A percentile compares a stretch with the other conserved stretches of the same genome.
phyloP scores from a whole-genome alignment of 1,140 invertebrate species.

The Drosophila repleta region DNA sequence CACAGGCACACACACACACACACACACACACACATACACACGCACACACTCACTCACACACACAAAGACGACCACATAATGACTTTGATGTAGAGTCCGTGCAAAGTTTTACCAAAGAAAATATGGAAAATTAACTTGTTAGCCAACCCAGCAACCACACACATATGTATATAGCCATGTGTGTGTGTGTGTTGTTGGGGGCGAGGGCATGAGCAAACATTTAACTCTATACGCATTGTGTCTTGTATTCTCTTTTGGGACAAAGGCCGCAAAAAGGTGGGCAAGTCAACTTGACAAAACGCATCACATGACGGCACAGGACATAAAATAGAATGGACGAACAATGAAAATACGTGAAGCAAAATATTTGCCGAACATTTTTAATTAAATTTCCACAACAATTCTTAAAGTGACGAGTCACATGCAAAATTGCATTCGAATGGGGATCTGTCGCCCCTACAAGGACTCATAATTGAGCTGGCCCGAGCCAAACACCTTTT shows the following conservation, averaged over 20 bases:
- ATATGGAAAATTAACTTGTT: constrained; percentile 82
- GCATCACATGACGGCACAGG: constrained; percentile 30
- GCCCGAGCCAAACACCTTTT: constrained; percentile 48
- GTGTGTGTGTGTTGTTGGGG: constrained; percentile 18
- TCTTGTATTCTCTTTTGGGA: constrained; percentile 71
- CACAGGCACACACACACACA: constrained; percentile 19
- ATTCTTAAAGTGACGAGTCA: constrained; percentile 34
- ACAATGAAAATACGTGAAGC: background rate
- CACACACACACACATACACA: constrained; percentile 15
- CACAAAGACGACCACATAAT: constrained; percentile 39
- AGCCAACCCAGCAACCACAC: constrained; percentile 48
- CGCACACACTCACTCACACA: constrained; percentile 7
- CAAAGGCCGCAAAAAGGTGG: constrained; percentile 70
- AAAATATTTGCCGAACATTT: constrained; percentile 61
- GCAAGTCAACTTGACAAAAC: constrained; percentile 70
- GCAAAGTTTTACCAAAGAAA: constrained; percentile 73
- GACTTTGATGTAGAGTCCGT: constrained; percentile 48
- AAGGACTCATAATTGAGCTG: constrained; percentile 22
- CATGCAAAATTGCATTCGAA: constrained; percentile 56
- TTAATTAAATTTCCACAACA: constrained; percentile 63
- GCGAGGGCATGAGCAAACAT: constrained; percentile 58
- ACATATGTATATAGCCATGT: constrained; percentile 26
- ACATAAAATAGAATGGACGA: constrained; percentile 9
- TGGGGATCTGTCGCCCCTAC: background rate
- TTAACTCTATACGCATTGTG: constrained; percentile 56